These are phyloP conservation scores for Tapirus terrestris DNA, from an alignment of 2,113 vertebrate species.

Conservation along the genomic window DNA sequence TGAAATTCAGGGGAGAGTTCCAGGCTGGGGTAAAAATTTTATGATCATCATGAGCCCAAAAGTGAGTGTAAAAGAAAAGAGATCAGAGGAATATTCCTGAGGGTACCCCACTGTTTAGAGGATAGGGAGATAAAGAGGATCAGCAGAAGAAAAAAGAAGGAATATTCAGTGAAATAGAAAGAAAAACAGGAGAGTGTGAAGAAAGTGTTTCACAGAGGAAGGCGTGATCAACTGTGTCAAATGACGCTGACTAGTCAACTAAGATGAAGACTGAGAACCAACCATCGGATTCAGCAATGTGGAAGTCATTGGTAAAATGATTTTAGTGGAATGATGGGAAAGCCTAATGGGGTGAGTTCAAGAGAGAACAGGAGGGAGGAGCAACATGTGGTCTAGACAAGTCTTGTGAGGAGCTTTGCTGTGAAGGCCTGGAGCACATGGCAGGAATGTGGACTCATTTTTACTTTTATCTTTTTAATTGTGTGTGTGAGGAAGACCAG, in stretches of 20 bases:
- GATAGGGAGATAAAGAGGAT: background rate
- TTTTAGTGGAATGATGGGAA: background rate
- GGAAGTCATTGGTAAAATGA: background rate
- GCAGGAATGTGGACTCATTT: background rate
- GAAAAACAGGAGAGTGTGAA: background rate
- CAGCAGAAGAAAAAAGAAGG: background rate
- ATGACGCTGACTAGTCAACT: background rate
- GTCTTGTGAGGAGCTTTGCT: background rate
- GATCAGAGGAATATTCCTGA: background rate
- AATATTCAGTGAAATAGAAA: background rate
- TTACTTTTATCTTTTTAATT: background rate
- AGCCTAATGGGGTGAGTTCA: background rate
- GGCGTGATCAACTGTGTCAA: background rate
- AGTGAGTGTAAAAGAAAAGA: background rate
- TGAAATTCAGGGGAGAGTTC: background rate
- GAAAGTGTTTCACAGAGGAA: background rate
- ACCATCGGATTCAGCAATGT: background rate
- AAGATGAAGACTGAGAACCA: background rate
- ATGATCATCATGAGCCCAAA: background rate
- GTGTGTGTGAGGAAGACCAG: no score
- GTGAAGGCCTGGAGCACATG: background rate
- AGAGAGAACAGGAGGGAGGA: background rate
- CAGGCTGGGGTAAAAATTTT: background rate
- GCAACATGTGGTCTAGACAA: background rate
- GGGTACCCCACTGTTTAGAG: background rate